Base-by-base conservation (phyloP, 2,113 vertebrate genomes). In the Eclectus roratus region DNA sequence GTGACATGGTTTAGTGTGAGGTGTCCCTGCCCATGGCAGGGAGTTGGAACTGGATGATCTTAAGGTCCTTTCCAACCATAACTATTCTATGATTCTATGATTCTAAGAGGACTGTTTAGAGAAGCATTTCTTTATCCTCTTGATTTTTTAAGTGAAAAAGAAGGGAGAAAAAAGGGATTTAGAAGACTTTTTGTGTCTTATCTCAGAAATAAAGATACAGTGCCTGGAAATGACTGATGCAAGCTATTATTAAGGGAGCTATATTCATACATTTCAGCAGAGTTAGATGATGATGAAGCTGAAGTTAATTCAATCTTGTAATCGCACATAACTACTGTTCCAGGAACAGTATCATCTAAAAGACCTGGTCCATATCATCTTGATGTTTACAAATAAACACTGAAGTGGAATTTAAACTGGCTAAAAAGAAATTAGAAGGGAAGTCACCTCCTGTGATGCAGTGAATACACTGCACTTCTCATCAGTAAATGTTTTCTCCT, bases 361-460 rank as follows among this genome's bases (percentile, higher is more conserved):
- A 89, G 73, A 92, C 80, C 89, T 96, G 94, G 70, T 80, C 58
- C 31, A 0, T 94, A 83, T 94, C 93, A 85, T 47, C 49, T 65
- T 70, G 81, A 70, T 92, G 74, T 94, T 96, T 92, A 91, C 78
- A 91, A 94, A 95, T 96, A 94, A 93, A 85, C 29, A 49, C 4
- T 85, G 95, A 96, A 76, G 28, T 80, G 63, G 79, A 82, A 91
- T 94, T 91, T 85, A 82, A 82, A 88, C 41, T 60, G 50, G 43
- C 21, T 91, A 85, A 89, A 94, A 95, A 66, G 25, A 82, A 88
- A 73, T 94, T 91, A 89, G 69, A 83, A 77, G 24, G 37, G 37
- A 14, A 89, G 43, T 50, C 53, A 93, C 49, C n/a, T 89, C 85
- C 70, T 89, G 46, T 82, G 66, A 13, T 46, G 49, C 53, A 82